Conservation (phyloP, 2,888 invertebrate species). For the Pachydiplax longipennis region DNA sequence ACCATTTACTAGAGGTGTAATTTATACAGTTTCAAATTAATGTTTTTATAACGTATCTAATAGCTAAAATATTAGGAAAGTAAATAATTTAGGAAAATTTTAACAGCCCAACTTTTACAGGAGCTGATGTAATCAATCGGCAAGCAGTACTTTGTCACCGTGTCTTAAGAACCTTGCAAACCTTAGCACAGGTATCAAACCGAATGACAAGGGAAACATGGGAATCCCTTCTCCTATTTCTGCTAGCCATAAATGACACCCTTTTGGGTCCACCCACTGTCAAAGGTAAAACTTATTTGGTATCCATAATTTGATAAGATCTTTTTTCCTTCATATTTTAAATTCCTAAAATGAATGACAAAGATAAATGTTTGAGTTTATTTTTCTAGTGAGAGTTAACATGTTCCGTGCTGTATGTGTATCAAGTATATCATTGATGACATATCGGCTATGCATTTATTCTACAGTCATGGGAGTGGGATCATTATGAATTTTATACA, state of each 20-base stretch:
- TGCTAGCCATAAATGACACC: constrained; percentile 90
- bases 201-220: constrained; percentile 86
- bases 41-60: too few species aligned
- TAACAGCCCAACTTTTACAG: constrained; percentile 60
- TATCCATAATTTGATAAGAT: background rate
- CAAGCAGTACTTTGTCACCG: constrained; percentile 94
- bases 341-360: background rate
- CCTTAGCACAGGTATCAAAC: constrained; percentile 77
- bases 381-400: background rate
- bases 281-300: constrained; percentile 63
- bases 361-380: background rate
- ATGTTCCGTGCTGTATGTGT: background rate
- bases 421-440: too few species aligned
- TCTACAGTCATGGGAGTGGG: too few species aligned
- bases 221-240: constrained; percentile 86
- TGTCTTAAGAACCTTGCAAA: constrained; percentile 84
- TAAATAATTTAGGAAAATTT: too few species aligned
- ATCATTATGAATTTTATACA: too few species aligned
- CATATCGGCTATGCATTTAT: too few species aligned
- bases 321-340: background rate
- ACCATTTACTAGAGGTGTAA: too few species aligned
- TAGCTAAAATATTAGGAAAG: too few species aligned
- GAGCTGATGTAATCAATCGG: constrained; percentile 87
- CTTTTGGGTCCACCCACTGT: constrained; percentile 91
- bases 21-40: too few species aligned